These are phyloP conservation scores for Syngnathus acus DNA, from an alignment of 2,797 vertebrate species.

Conservation along the genomic window DNA sequence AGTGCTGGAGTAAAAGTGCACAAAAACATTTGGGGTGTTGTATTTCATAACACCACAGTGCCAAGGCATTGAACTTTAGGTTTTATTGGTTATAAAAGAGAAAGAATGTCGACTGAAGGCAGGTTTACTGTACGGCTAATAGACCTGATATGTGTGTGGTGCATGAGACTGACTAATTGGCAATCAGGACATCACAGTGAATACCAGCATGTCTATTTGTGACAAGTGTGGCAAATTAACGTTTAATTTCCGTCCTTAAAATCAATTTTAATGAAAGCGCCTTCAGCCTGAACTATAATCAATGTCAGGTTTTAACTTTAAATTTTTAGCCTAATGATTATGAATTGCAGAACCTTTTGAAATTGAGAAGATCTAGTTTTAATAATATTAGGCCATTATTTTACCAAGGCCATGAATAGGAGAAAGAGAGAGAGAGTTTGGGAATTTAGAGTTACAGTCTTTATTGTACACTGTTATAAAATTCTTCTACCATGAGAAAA, in stretches of 20 bases:
- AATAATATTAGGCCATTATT: slow-evolving; percentile 44
- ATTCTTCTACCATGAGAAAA: neutral
- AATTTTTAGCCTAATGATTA: slow-evolving; percentile 30
- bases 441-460: no score
- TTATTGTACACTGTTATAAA: neutral
- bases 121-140: neutral
- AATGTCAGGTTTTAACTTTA: slow-evolving; percentile 28
- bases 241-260: slow-evolving; percentile 39
- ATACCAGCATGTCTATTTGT: neutral
- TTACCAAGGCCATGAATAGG: slow-evolving; percentile 22
- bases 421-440: neutral
- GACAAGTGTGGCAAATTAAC: slow-evolving; percentile 4
- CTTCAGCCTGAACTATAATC: slow-evolving; percentile 28
- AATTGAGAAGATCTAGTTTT: slow-evolving; percentile 25
- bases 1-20: neutral
- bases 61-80: neutral
- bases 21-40: neutral
- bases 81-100: neutral
- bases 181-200: neutral
- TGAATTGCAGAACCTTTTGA: slow-evolving; percentile 31
- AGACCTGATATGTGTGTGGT: neutral
- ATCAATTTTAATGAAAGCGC: slow-evolving; percentile 19
- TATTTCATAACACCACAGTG: neutral
- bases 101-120: neutral
- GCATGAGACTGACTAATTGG: neutral